phyloP scores from a whole-genome alignment of 2,888 invertebrate genomes.

The Cosmopolites sordidus region DNA sequence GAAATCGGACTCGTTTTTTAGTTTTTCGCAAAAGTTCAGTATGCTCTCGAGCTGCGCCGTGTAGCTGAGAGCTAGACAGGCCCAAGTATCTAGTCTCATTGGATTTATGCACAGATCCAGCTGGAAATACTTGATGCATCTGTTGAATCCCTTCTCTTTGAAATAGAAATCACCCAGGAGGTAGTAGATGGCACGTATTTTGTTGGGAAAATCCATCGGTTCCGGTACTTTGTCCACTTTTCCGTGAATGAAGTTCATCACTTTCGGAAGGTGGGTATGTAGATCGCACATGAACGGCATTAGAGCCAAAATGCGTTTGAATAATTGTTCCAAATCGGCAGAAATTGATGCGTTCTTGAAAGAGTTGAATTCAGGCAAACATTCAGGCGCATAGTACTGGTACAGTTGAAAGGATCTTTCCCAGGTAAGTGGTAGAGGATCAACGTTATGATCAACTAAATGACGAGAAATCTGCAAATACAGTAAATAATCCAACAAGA shows the following conservation, averaged over 20 bases:
- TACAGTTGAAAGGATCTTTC: slow-evolving; percentile 69
- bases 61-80: slow-evolving; percentile 79
- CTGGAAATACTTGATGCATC: slow-evolving; percentile 75
- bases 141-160: slow-evolving; percentile 72
- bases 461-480: slow-evolving; percentile 52
- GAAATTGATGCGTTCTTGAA: slow-evolving; percentile 71
- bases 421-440: slow-evolving; percentile 67
- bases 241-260: slow-evolving; percentile 33
- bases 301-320: slow-evolving; percentile 64
- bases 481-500: neutral
- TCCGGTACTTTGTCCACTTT: slow-evolving; percentile 35
- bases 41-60: slow-evolving; percentile 73
- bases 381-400: slow-evolving; percentile 75
- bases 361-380: slow-evolving; percentile 78
- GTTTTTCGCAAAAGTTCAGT: slow-evolving; percentile 68
- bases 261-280: slow-evolving; percentile 54
- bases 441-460: slow-evolving; percentile 72
- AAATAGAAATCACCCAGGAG: slow-evolving; percentile 91
- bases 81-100: slow-evolving; percentile 86
- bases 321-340: slow-evolving; percentile 72
- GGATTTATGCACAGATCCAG: slow-evolving; percentile 79
- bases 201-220: slow-evolving; percentile 42
- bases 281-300: slow-evolving; percentile 68
- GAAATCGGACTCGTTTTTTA: slow-evolving; percentile 60
- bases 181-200: slow-evolving; percentile 72